Conservation (phyloP, 2,797 vertebrate genomes). For the Takifugu ocellatus region DNA sequence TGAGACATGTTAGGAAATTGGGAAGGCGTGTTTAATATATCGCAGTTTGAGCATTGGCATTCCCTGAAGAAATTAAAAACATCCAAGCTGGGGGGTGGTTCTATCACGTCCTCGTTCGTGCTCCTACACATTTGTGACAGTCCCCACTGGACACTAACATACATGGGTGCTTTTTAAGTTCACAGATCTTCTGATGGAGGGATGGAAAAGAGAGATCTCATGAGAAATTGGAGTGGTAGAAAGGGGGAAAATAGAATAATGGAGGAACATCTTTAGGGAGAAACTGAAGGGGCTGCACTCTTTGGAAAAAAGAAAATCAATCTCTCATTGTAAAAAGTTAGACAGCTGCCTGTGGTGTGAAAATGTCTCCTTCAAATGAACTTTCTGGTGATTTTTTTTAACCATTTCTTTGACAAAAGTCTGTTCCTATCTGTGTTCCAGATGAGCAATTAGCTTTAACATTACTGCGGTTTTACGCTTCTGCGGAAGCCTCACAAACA, state of each 20-base stretch:
- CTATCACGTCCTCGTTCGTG: constrained; percentile 42
- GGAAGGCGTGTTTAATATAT: constrained; percentile 49
- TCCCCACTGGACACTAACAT: constrained; percentile 51
- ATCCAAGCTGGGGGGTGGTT: constrained; percentile 36
- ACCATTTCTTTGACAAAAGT: no score
- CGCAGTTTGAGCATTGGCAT: constrained; percentile 37
- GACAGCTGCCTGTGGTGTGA: background rate
- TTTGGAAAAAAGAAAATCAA: background rate
- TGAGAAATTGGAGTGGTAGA: constrained; percentile 9
- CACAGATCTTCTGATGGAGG: constrained; percentile 35
- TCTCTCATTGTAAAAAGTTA: background rate
- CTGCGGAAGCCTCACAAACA: no score
- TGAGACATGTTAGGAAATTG: constrained; percentile 45
- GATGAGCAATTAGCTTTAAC: no score
- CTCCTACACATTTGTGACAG: constrained; percentile 48
- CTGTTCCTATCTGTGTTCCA: no score
- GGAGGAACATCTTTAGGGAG: constrained; percentile 13
- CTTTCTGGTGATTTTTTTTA: background rate
- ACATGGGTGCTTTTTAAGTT: constrained; percentile 59
- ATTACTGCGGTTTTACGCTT: no score
- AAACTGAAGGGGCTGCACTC: constrained; percentile 18
- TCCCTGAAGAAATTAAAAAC: constrained; percentile 74
- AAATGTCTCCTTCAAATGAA: background rate
- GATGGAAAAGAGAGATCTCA: constrained; percentile 22
- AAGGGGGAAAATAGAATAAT: constrained; percentile 10